phyloP scores from a whole-genome alignment of 2,113 vertebrate genomes.

The Passer domesticus region DNA sequence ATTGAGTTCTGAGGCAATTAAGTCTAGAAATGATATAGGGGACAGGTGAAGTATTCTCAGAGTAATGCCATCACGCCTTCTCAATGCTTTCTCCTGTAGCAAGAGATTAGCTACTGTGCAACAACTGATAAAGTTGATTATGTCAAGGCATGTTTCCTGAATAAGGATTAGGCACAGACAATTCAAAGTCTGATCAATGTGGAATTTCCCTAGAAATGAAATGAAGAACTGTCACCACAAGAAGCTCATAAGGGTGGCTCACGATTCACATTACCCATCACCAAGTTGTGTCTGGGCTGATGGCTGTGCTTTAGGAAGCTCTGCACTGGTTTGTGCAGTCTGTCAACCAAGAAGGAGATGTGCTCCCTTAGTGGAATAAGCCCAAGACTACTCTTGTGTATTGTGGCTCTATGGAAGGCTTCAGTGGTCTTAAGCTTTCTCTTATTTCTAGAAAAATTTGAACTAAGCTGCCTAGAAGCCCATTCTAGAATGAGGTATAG shows the following conservation, averaged over 20 bases:
- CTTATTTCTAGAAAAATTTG: not conserved
- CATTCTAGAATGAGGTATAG: not conserved
- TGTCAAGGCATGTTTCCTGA: not conserved
- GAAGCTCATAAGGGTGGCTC: not conserved
- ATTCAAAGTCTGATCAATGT: not conserved
- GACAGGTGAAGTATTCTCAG: not conserved
- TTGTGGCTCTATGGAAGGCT: not conserved
- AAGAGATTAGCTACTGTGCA: not conserved
- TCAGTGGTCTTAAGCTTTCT: not conserved
- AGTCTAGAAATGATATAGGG: not conserved
- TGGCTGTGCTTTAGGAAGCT: not conserved
- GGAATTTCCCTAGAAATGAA: not conserved
- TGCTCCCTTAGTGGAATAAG: not conserved
- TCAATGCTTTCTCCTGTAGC: not conserved
- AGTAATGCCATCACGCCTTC: not conserved
- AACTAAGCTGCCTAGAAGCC: not conserved
- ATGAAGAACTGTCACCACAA: not conserved
- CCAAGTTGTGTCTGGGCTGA: not conserved
- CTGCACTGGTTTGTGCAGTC: not conserved
- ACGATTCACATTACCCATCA: not conserved
- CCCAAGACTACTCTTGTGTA: not conserved
- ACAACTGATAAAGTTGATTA: constrained; percentile 2
- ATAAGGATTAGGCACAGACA: not conserved
- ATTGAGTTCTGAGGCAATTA: not conserved
- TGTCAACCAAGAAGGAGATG: not conserved